Conservation (phyloP, 2,797 vertebrate species). For the Labroides dimidiatus region DNA sequence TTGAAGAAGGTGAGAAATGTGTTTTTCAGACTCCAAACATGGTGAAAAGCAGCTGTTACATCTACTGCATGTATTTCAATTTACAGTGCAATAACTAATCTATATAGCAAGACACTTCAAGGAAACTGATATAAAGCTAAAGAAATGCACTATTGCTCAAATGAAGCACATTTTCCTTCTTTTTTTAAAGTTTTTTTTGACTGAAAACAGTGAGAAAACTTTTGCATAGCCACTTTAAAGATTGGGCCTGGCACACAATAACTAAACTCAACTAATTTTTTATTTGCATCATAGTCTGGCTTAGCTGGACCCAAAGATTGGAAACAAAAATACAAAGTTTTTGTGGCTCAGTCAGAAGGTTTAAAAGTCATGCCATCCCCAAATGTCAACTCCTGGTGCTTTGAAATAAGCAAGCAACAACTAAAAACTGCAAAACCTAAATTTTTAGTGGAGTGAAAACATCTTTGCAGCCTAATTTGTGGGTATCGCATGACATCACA, state of each 20-base stretch:
- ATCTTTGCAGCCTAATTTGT: too few relatives aligned
- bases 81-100: constrained; percentile 12
- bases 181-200: background rate
- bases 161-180: background rate
- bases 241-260: background rate
- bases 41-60: constrained; percentile 35
- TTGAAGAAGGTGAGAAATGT: background rate
- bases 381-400: too few relatives aligned
- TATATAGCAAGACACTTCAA: background rate
- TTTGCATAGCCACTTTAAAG: background rate
- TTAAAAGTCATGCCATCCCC: background rate
- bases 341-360: too few relatives aligned
- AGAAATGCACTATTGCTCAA: background rate
- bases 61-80: constrained; percentile 13
- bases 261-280: background rate
- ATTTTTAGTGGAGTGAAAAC: too few relatives aligned
- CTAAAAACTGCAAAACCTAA: too few relatives aligned
- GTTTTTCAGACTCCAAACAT: constrained; percentile 18
- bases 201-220: background rate
- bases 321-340: too few relatives aligned
- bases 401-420: too few relatives aligned
- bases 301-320: too few relatives aligned
- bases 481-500: too few relatives aligned
- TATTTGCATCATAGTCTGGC: background rate
- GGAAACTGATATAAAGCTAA: background rate